phyloP scores from a whole-genome alignment of 2,113 vertebrate species.

The human region DNA sequence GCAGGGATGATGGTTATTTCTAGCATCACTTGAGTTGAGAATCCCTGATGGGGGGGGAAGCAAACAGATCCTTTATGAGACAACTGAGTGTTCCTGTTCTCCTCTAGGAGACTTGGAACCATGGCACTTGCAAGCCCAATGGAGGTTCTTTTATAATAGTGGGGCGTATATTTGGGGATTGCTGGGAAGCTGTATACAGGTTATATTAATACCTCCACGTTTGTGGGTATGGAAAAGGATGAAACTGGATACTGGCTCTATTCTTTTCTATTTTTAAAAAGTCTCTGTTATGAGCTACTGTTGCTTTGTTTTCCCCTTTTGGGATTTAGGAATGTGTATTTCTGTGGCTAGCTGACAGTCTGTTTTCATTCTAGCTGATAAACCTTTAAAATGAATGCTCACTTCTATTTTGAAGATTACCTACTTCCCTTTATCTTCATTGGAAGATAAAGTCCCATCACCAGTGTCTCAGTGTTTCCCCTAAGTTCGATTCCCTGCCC shows the following conservation, averaged over 20 bases:
- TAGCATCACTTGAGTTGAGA: conserved; percentile 53
- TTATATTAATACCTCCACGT: too few relatives aligned
- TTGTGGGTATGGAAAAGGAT: background rate
- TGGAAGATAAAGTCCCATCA: background rate
- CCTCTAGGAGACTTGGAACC: background rate
- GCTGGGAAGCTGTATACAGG: background rate
- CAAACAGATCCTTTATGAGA: conserved; percentile 21
- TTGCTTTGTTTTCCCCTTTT: background rate
- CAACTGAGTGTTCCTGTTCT: background rate
- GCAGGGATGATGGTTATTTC: conserved; percentile 63
- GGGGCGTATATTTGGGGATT: background rate
- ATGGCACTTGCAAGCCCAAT: background rate
- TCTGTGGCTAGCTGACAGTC: background rate
- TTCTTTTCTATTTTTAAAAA: background rate
- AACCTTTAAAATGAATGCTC: background rate
- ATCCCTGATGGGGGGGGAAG: background rate
- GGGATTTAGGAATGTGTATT: background rate
- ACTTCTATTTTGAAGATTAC: background rate
- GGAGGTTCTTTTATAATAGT: background rate
- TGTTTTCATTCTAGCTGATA: background rate
- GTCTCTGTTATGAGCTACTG: background rate
- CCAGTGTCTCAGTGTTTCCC: background rate
- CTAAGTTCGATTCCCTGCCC: background rate
- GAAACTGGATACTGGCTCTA: background rate
- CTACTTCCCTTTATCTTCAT: background rate